A percentile compares a stretch with the other conserved stretches of the same genome.
These are phyloP conservation scores for Aselliscus stoliczkanus DNA, from an alignment of 2,797 vertebrate genomes.

Conservation along the genomic window DNA sequence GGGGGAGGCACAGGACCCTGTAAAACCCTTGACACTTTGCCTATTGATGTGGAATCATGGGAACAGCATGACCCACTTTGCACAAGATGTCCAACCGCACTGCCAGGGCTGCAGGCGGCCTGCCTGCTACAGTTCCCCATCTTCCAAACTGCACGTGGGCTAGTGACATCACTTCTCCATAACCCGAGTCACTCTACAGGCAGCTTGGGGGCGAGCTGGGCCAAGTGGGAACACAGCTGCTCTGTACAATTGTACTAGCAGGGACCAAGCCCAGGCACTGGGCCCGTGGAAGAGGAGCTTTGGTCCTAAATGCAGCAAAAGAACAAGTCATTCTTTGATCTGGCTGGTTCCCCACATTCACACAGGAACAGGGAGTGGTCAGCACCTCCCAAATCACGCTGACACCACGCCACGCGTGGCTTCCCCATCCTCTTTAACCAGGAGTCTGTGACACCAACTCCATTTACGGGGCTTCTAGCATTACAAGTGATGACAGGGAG, in stretches of 20 bases:
- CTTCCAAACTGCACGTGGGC: neutral
- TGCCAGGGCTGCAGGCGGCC: neutral
- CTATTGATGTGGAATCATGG: neutral
- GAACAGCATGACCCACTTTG: neutral
- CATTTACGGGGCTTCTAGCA: neutral
- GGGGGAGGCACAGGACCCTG: neutral
- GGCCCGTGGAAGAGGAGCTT: neutral
- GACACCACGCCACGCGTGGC: neutral
- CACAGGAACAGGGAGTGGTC: neutral
- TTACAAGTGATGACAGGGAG: neutral
- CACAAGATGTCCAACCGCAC: neutral
- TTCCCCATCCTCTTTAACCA: neutral
- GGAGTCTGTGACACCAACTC: neutral
- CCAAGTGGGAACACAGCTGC: conserved; percentile 33
- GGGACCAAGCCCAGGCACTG: conserved; percentile 19
- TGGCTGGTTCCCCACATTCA: neutral
- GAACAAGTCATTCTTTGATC: conserved; percentile 46
- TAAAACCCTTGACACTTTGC: neutral
- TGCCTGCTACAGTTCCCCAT: neutral
- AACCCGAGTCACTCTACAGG: neutral
- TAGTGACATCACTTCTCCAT: neutral
- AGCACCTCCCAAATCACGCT: neutral
- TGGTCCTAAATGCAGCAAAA: neutral
- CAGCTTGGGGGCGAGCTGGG: neutral
- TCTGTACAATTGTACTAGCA: conserved; percentile 20